Conservation (phyloP, 2,797 vertebrate genomes). For the Syndactyla subalaris region DNA sequence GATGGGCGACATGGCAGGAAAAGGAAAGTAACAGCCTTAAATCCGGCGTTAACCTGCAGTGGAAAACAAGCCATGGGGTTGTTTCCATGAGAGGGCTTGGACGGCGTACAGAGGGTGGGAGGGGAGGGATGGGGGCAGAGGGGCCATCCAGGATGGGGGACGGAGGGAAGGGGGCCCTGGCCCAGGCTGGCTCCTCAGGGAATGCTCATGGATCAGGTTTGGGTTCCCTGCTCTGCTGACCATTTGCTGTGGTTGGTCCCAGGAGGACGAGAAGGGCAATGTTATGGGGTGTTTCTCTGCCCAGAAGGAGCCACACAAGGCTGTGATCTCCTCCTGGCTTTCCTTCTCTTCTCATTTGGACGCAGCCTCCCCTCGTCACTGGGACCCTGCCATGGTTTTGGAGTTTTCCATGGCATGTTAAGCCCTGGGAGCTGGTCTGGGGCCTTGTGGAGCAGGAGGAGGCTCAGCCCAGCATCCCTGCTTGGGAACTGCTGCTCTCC, state of each 20-base stretch:
- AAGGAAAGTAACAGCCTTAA: slow-evolving; percentile 47
- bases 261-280: not conserved
- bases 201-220: slow-evolving; percentile 26
- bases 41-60: slow-evolving; percentile 54
- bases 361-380: not conserved
- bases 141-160: not conserved
- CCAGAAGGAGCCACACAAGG: fast-evolving
- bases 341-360: not conserved
- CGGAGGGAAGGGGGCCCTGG: slow-evolving; percentile 25
- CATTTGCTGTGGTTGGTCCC: slow-evolving; percentile 29
- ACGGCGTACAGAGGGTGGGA: slow-evolving; percentile 39
- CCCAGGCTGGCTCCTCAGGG: slow-evolving; percentile 49
- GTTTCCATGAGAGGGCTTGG: slow-evolving; percentile 75
- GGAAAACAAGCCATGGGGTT: slow-evolving; percentile 72
- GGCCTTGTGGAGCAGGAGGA: not conserved
- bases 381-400: not conserved
- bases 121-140: not conserved
- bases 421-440: not conserved
- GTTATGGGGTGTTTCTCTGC: not conserved
- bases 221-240: slow-evolving; percentile 50
- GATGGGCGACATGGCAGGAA: slow-evolving; percentile 64
- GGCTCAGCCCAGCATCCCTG: not conserved
- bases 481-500: not conserved
- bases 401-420: not conserved
- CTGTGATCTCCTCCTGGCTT: not conserved